Conservation (phyloP, 2,797 vertebrate species). For the Channa striata region DNA sequence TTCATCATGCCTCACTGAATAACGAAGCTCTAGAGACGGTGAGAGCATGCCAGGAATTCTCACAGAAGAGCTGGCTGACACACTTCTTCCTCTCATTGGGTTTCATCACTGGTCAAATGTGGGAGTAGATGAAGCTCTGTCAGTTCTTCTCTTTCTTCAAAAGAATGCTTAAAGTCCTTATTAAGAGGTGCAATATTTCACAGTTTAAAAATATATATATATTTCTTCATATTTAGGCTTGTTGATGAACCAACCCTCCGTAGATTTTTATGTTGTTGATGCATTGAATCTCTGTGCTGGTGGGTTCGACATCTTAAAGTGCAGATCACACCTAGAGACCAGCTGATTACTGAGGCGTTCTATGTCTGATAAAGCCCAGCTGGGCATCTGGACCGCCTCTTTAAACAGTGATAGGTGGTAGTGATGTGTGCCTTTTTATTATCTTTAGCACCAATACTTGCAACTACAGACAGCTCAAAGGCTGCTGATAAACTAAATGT, state of each 20-base stretch:
- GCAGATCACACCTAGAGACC: constrained; percentile 2
- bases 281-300: background rate
- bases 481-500: background rate
- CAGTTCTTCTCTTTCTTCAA: constrained; percentile 9
- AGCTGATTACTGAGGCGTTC: background rate
- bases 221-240: background rate
- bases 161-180: constrained; percentile 27
- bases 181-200: background rate
- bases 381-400: background rate
- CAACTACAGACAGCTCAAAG: background rate
- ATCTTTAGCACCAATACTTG: background rate
- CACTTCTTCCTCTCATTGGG: constrained; percentile 18
- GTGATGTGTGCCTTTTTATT: background rate
- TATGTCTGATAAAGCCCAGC: background rate
- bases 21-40: constrained; percentile 36
- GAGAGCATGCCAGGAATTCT: constrained; percentile 44
- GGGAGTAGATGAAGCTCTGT: constrained; percentile 28
- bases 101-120: constrained; percentile 53
- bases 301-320: background rate
- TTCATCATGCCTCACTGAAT: constrained; percentile 48
- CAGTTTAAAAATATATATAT: background rate
- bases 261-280: background rate
- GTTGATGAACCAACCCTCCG: background rate
- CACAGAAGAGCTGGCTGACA: constrained; percentile 39
- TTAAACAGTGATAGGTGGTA: background rate